Evolutionary conservation across 2,113 vertebrate genomes (phyloP), one percentile per base, ranked within the genome.

Genomic region (Butastur rufipennis): DNA sequence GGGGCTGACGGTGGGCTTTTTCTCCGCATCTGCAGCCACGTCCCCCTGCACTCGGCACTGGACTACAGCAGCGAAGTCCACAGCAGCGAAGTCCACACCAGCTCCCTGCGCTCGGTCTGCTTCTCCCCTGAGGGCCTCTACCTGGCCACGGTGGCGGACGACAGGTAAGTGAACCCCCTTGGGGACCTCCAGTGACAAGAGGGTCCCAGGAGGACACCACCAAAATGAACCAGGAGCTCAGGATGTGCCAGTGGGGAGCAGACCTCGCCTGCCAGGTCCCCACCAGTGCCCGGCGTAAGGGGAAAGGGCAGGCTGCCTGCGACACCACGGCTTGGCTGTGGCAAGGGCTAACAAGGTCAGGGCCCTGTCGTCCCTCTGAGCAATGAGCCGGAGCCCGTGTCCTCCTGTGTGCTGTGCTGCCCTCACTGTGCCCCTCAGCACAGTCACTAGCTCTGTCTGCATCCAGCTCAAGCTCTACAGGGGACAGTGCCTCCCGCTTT

Each of bases 101-200:
- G 97, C 98, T 98, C 99, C 27, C 96, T 99, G 95, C 96, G 99
- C 21, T 98, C 99, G 0, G 98, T 99, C 86, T 98, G 98, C 93
- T 99, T 99, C 97, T 99, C 99, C 25, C 99, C 99, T 0, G 99
- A 99, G 82, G 99, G 99, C 66, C 95, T 99, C 81, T 98, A 99
- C 95, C 94, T 99, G 75, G 98, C 99, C 6, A 99, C 99, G 0
- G 98, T 99, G 94, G 99, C 99, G 0, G 99, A 99, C 5, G 99
- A 99, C 98, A 99, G 99, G 99, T 99, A 92, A 98, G 97, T 29
- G 34, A 65, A 34, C 5, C 11, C 25, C 19, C 36, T 16, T 32
- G 40, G 72, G 40, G 48, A 75, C 32, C 18, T 65, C 10, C 29
- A 29, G 59, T 0, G 2, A 80, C 62, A 47, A 59, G 78, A 34